phyloP scores from a whole-genome alignment of 2,797 vertebrate genomes.

The Onychomys leucogaster region DNA sequence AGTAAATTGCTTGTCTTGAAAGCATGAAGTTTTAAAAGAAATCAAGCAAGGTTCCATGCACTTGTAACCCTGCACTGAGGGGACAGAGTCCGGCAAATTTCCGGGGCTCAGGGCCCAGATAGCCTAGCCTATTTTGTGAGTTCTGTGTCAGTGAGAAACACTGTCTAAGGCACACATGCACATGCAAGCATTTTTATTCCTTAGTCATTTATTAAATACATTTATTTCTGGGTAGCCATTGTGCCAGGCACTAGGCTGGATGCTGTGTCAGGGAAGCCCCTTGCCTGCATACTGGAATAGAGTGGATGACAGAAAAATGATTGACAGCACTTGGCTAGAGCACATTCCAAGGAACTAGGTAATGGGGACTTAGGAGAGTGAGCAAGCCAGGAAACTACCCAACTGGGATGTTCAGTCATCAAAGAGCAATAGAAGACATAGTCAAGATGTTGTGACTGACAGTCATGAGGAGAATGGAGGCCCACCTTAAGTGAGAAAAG shows the following conservation, averaged over 20 bases:
- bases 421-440: neutral
- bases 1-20: neutral
- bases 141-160: neutral
- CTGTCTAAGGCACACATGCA: too few relatives aligned
- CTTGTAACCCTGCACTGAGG: neutral
- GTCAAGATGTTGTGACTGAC: neutral
- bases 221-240: neutral
- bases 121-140: neutral
- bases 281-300: accelerated
- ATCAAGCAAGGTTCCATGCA: neutral
- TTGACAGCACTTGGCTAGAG: accelerated
- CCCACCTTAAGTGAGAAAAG: neutral
- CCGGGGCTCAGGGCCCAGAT: neutral
- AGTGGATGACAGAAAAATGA: neutral
- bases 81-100: neutral
- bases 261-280: too few relatives aligned
- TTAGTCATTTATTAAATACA: neutral
- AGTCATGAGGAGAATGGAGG: neutral
- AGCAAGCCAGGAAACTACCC: neutral
- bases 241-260: neutral
- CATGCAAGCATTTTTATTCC: neutral
- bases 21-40: neutral
- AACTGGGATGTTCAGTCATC: neutral
- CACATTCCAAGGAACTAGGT: accelerated
- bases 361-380: accelerated